Evolutionary conservation across 2,888 invertebrate genomes (phyloP), one percentile per base, ranked within the genome.

Genomic region (Anthrax anthrax): DNA sequence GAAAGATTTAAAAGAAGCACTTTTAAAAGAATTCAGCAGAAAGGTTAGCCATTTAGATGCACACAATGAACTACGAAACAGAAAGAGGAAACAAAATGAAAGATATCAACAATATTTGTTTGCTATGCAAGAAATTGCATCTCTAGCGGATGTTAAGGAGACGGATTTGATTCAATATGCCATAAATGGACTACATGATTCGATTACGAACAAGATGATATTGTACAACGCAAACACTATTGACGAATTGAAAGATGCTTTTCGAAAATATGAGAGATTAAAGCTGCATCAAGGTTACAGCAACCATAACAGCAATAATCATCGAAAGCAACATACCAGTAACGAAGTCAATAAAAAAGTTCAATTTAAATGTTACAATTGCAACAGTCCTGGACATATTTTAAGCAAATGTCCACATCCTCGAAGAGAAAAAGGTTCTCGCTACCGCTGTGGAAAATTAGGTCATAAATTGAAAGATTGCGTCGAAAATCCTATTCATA

Each of bases 91-190:
- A 40, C 40, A n/a, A 10, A 38, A 44, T n/a, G 44, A 44, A 16
- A 37, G 41, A 19, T 47, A 37, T 27, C 39, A 43, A 5, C 47
- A 46, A 16, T 46, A 44, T 32, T 34, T 44, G 12, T 39, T 44
- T n/a, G 2, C 42, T 4, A 42, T 42, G 34, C 36, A 16, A 16
- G 42, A 36, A 38, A 44, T 42, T 16, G 42, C 46, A 27, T 37
- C 37, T 13, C 29, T 37, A 18, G 32, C 36, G 10, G 13, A 17
- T 14, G 37, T 46, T 42, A 37, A 46, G 4, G 37, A 37, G 10
- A 5, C 4, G 4, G 37, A 37, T 10, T 4, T 42, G 27, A 13
- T 46, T 18, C 46, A 46, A 14, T 46, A 42, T 27, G 37, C 42
- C 10, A 46, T 46, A 3, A 16, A 42, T 12, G 46, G 46, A 10